Evolutionary conservation across 2,888 invertebrate species (phyloP), one percentile per base, ranked within the genome.

Genomic region (Bombylius major): DNA sequence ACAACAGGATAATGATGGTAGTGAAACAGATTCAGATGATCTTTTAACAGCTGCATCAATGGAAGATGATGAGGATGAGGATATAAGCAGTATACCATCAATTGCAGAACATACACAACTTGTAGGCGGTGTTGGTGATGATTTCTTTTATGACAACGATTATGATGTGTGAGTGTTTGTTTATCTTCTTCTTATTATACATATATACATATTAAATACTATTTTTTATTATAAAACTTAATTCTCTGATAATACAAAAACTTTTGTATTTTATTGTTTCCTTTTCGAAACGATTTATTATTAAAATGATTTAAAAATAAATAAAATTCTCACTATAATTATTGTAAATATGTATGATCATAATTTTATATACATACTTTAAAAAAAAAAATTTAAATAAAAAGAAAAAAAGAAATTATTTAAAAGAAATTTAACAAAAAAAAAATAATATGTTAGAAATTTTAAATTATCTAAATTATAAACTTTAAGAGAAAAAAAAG

Each of bases 151-250:
- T 64, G 68, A 70, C 62, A 70, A 71, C 62, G 67, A 68, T 57
- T 63, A 66, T 63, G 69, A 72, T 69, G 67, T 66, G 72, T 72
- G 72, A 72, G 72, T 72, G 56, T 56, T 53, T 50, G 54, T 50
- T 47, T 45, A 39, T 53, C 6, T 36, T 8, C 36, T 8, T 36
- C 6, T 36, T 8, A 36, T 8, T 36, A 36, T 36, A 36, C 8
- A 36, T 36, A 36, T 36, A 36, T 36, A 36, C 8, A 36, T 36
- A 36, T 36, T 23, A 23, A 23, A 23, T 23, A n/a, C n/a, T n/a
- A 23, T 23, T 23, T 23, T 23, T 23, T 23, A 23, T 23, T 23
- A 23, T 23, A 23, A n/a, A n/a, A 23, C 23, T 23, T 23, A 23
- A 23, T 23, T 23, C 23, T 51, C 32, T 50, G 49, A 49, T 34